A percentile compares a stretch with the other conserved stretches of the same genome.
These are phyloP conservation scores for Hoplostethus mediterraneus DNA, from an alignment of 2,797 vertebrate species.

Conservation along the genomic window DNA sequence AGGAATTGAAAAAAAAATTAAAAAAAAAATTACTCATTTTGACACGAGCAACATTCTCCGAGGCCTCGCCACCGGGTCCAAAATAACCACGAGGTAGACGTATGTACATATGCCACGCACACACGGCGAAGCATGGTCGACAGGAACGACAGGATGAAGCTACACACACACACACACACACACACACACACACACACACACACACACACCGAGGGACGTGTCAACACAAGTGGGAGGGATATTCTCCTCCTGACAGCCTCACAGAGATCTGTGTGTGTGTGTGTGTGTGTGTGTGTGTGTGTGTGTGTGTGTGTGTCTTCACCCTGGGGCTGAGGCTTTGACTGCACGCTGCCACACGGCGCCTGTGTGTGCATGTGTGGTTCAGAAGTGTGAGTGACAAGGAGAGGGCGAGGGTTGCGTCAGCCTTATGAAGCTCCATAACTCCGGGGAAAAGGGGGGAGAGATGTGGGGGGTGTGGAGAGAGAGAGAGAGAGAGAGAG, in stretches of 20 bases:
- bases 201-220: not conserved
- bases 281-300: constrained; percentile 44
- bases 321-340: constrained; percentile 21
- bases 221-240: not conserved
- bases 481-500: not conserved
- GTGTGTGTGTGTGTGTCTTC: constrained; percentile 36
- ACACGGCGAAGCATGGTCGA: not conserved
- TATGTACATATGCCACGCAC: constrained; percentile 17
- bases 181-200: constrained; percentile 2
- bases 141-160: not conserved
- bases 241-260: not conserved
- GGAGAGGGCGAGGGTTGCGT: constrained; percentile 43
- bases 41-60: constrained; percentile 44
- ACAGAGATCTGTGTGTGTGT: constrained; percentile 28
- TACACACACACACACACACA: constrained; percentile 7
- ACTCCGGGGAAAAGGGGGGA: constrained; percentile 4
- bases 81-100: constrained; percentile 35
- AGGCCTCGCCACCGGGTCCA: constrained; percentile 29
- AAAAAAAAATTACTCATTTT: constrained; percentile 43
- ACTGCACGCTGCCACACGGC: constrained; percentile 11
- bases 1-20: constrained; percentile 32
- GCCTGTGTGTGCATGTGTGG: constrained; percentile 35
- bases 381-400: constrained; percentile 46
- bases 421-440: constrained; percentile 42
- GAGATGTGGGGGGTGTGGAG: not conserved